A percentile compares a stretch with the other conserved stretches of the same genome.
phyloP scores from a whole-genome alignment of 2,888 invertebrate species.

The Polyommatus icarus region DNA sequence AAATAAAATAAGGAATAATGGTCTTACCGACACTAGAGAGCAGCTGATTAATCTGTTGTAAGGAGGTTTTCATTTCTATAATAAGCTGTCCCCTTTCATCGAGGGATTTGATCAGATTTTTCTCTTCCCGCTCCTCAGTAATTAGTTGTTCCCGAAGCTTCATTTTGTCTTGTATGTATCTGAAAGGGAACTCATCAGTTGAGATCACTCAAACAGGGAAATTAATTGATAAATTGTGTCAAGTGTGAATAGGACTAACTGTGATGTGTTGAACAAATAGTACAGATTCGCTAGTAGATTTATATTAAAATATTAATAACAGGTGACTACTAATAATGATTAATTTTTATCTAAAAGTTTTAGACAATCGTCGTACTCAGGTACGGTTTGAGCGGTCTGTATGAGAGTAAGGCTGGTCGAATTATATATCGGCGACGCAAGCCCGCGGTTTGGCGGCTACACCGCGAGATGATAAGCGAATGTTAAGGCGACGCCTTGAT shows the following conservation, averaged over 20 bases:
- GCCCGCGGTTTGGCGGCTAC: too few relatives aligned
- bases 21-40: slow-evolving; percentile 68
- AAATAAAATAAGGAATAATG: neutral
- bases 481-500: too few relatives aligned
- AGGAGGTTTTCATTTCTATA: slow-evolving; percentile 78
- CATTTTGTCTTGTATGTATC: slow-evolving; percentile 74
- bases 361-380: too few relatives aligned
- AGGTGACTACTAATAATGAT: too few relatives aligned
- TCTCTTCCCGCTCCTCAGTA: slow-evolving; percentile 65
- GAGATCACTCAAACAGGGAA: neutral
- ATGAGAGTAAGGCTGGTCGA: too few relatives aligned
- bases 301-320: too few relatives aligned
- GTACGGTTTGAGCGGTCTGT: too few relatives aligned
- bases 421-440: too few relatives aligned
- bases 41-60: slow-evolving; percentile 81
- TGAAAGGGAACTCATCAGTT: slow-evolving; percentile 44
- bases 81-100: slow-evolving; percentile 75
- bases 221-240: neutral
- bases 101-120: slow-evolving; percentile 58
- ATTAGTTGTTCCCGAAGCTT: slow-evolving; percentile 66
- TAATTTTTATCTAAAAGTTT: too few relatives aligned
- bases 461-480: too few relatives aligned
- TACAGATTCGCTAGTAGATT: too few relatives aligned
- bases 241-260: neutral
- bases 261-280: too few relatives aligned